Evolutionary conservation across 2,797 vertebrate species (phyloP).

Genomic region (Amazona finschi): DNA sequence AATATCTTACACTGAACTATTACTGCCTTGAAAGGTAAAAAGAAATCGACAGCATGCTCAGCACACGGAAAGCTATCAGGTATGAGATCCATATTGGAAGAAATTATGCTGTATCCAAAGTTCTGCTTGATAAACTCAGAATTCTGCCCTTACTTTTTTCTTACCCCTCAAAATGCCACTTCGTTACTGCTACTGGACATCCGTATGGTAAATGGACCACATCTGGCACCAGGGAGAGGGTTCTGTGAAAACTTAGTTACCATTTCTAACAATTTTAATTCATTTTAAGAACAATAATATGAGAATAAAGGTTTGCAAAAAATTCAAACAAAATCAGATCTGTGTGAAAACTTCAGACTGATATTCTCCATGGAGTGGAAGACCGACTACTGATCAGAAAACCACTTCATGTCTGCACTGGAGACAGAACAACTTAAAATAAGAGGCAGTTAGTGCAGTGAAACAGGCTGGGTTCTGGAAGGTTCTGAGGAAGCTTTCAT

Average conservation of each 20-base stretch:
- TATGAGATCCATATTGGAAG: background rate
- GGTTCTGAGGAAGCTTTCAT: background rate
- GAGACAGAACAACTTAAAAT: slow-evolving; percentile 5
- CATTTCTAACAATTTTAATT: background rate
- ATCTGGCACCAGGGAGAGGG: background rate
- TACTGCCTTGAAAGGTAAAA: background rate
- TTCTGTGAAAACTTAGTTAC: background rate
- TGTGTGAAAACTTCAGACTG: background rate
- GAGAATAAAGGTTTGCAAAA: background rate
- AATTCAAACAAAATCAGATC: background rate
- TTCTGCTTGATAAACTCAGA: background rate
- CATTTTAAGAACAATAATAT: background rate
- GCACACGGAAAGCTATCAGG: background rate
- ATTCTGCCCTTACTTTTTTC: background rate
- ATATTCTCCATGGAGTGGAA: background rate
- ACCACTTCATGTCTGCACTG: background rate
- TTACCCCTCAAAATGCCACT: background rate
- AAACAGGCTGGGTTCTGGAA: background rate
- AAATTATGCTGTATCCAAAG: background rate
- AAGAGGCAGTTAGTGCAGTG: background rate
- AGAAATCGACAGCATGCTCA: background rate
- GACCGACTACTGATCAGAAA: background rate
- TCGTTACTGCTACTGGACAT: background rate
- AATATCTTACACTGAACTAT: background rate
- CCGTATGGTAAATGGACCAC: background rate